These are phyloP conservation scores for Lucilia sericata DNA, from an alignment of 1,140 invertebrate species.

Conservation along the genomic window DNA sequence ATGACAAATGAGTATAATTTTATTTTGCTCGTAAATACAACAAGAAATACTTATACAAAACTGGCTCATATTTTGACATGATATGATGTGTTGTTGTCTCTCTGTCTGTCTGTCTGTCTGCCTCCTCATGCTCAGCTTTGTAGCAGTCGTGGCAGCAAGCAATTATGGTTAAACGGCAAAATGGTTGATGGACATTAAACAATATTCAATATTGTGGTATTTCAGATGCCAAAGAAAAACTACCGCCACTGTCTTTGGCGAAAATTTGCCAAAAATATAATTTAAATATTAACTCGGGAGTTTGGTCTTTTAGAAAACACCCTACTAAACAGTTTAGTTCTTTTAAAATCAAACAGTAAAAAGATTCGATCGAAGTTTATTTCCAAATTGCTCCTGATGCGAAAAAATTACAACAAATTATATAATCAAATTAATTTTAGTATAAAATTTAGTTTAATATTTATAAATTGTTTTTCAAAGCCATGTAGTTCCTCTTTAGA, in stretches of 20 bases:
- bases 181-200: background rate
- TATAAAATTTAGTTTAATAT: too few species aligned
- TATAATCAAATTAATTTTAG: too few species aligned
- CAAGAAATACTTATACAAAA: background rate
- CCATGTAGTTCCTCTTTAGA: too few species aligned
- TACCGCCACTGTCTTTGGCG: background rate
- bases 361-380: too few species aligned
- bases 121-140: background rate
- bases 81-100: constrained; percentile 19
- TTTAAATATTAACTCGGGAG: background rate
- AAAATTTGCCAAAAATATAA: constrained; percentile 8
- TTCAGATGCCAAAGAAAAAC: background rate
- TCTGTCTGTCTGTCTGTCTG: background rate
- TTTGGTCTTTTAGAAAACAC: too few species aligned
- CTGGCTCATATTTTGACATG: constrained; percentile 32
- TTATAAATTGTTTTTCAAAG: too few species aligned
- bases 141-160: background rate
- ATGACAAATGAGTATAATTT: constrained; percentile 43
- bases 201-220: background rate
- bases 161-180: background rate
- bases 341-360: too few species aligned
- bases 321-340: too few species aligned
- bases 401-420: too few species aligned
- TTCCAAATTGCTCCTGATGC: too few species aligned
- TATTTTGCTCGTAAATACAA: background rate